These are phyloP conservation scores for Xanthorhoe designata DNA, from an alignment of 2,888 invertebrate genomes.

Conservation along the genomic window DNA sequence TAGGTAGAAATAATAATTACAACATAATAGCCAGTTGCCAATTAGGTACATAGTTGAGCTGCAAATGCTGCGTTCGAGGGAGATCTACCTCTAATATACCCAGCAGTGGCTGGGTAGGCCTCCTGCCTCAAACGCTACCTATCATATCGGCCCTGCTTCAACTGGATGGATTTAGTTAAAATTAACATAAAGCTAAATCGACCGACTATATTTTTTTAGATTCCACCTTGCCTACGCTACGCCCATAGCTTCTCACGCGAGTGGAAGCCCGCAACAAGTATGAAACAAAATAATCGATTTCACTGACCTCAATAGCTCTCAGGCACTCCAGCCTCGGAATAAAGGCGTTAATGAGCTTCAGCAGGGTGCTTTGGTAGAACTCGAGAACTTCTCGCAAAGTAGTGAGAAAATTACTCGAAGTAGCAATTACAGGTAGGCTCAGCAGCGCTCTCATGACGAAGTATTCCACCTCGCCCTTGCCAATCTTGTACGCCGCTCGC, in stretches of 20 bases:
- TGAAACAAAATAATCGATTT: neutral
- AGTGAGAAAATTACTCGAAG: neutral
- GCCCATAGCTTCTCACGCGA: neutral
- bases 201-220: no score
- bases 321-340: neutral
- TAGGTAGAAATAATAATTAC: no score
- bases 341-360: neutral
- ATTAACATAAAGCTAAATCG: no score
- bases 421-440: neutral
- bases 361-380: conserved; percentile 1
- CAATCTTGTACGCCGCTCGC: conserved; percentile 1
- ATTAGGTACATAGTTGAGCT: no score
- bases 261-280: neutral
- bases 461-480: neutral
- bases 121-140: no score
- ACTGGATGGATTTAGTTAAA: no score
- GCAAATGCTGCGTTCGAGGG: no score
- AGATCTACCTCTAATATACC: no score
- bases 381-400: neutral
- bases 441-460: conserved; percentile 4
- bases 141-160: no score
- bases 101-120: no score
- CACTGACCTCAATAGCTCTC: conserved; percentile 14
- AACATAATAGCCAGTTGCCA: no score
- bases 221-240: neutral